Conservation (phyloP, 2,888 invertebrate species). For the Globia sparganii region DNA sequence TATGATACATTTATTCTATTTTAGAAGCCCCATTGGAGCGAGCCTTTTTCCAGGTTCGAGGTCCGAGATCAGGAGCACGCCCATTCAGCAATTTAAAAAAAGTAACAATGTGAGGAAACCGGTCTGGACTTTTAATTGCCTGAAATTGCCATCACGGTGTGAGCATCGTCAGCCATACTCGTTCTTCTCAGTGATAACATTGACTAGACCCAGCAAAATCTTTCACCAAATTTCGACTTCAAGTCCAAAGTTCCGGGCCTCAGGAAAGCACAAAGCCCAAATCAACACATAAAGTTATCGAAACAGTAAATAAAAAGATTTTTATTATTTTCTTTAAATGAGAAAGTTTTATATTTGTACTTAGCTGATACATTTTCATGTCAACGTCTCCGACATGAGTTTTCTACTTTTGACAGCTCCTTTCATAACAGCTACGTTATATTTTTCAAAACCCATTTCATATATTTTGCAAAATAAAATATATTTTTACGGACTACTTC, state of each 20-base stretch:
- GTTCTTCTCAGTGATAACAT: background rate
- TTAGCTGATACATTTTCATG: conserved; percentile 1
- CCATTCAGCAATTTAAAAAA: too few relatives aligned
- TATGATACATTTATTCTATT: background rate
- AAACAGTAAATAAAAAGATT: background rate
- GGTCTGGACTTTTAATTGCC: background rate
- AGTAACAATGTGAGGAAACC: background rate
- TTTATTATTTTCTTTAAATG: conserved; percentile 24
- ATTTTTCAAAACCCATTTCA: conserved; percentile 26
- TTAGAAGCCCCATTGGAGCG: background rate
- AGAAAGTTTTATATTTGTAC: conserved; percentile 13
- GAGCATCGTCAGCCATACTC: background rate
- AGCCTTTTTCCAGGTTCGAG: too few relatives aligned
- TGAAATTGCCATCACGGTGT: background rate
- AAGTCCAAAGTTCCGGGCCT: background rate
- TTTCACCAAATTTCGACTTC: background rate
- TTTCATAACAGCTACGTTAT: conserved; percentile 20
- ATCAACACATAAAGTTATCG: background rate
- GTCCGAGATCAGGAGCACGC: too few relatives aligned
- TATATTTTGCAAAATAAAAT: conserved; percentile 23
- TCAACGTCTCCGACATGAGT: background rate
- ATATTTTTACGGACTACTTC: background rate
- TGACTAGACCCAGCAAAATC: background rate
- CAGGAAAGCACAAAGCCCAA: background rate
- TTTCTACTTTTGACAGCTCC: conserved; percentile 33